A percentile compares a stretch with the other conserved stretches of the same genome.
These are phyloP conservation scores for Drosophila erecta DNA, from an alignment of 1,140 invertebrate genomes.

Conservation along the genomic window DNA sequence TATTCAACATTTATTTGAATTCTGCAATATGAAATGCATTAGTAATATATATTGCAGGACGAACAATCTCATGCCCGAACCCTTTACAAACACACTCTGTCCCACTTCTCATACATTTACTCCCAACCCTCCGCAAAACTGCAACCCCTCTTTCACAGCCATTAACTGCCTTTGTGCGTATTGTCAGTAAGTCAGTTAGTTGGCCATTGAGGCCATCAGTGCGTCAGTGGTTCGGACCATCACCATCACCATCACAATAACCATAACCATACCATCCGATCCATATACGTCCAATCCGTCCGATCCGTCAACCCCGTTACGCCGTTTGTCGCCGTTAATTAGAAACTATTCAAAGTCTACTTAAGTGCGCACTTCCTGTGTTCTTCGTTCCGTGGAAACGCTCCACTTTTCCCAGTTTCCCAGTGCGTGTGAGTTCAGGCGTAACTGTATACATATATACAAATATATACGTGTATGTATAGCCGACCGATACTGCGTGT, in stretches of 20 bases:
- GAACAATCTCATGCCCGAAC: neutral
- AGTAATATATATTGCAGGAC: too few relatives aligned
- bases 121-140: neutral
- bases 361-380: constrained; percentile 78
- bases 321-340: constrained; percentile 76
- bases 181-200: constrained; percentile 32
- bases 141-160: constrained; percentile 26
- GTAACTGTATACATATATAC: constrained; percentile 44
- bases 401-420: constrained; percentile 14
- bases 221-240: constrained; percentile 6
- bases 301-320: constrained; percentile 64
- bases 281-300: constrained; percentile 37
- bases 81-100: constrained; percentile 6
- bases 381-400: constrained; percentile 20
- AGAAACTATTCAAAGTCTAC: constrained; percentile 82
- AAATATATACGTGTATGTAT: neutral
- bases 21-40: neutral
- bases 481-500: constrained; percentile 14
- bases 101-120: neutral
- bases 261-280: constrained; percentile 7
- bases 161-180: constrained; percentile 43
- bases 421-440: constrained; percentile 66
- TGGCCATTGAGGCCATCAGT: constrained; percentile 16
- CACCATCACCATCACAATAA: neutral
- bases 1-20: neutral